Base-by-base conservation (phyloP, 2,888 invertebrate genomes). In the Phengaris arion region DNA sequence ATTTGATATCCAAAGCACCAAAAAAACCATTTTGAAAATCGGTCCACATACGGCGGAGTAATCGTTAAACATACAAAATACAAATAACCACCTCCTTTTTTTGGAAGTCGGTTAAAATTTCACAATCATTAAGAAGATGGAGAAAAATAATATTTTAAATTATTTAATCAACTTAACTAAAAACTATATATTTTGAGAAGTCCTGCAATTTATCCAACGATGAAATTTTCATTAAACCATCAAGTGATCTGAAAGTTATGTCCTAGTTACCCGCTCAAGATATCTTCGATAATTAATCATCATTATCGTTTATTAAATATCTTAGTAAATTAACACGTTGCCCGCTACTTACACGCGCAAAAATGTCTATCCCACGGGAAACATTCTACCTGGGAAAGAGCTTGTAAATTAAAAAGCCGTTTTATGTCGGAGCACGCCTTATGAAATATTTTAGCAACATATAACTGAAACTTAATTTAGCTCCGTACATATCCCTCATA, bases 251-350 rank as follows among this genome's bases (percentile, higher is more conserved):
- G 59, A 22, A 59, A 59, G 59, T 2, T 15, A 8, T 10, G 59
- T 22, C 22, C 59, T 15, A 59, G 59, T 59, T 59, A 22, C 59
- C 5, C 22, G 59, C 59, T 59, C 59, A 59, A 59, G 59, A 59
- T 59, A 10, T 15, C 22, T 59, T 59, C 59, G 10, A 59, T 22
- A 9, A 59, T 59, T 59, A 59, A 59, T 59, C 22, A 22, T 59
- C 5, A 59, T 22, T 22, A 59, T 59, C 59, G 59, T 15, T 59
- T 10, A 59, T 59, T 10, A 59, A 59, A 59, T 59, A 59, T 59
- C 59, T 22, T 5, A 59, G 15, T 8, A 2, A 15, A n/a, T 1
- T 57, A 0, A 57, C 0, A 15, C 2, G 15, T 57, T 15, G 57
- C 8, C 35, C 35, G 35, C 35, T 35, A 2, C 2, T 35, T 35